Percentiles rank a stretch among this genome's conserved stretches.
These are phyloP conservation scores for Pycnomerus fuliginosus DNA, from an alignment of 2,888 invertebrate species.

Conservation along the genomic window DNA sequence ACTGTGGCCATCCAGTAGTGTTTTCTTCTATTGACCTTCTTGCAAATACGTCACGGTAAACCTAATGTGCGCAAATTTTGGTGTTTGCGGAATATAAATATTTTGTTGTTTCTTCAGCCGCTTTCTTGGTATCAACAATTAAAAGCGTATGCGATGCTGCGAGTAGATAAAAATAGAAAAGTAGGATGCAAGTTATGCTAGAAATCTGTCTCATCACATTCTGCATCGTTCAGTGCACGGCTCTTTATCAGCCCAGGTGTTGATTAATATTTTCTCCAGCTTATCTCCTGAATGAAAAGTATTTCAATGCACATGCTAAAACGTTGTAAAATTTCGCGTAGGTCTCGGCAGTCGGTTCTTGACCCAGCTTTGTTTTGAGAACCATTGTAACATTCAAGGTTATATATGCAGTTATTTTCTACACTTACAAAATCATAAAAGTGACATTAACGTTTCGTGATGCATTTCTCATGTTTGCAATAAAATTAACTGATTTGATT, in stretches of 20 bases:
- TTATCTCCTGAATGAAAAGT: conserved; percentile 30
- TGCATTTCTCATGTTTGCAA: conserved; percentile 25
- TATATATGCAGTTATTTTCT: conserved; percentile 32
- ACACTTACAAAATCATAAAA: conserved; percentile 28
- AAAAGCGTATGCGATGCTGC: too few species aligned
- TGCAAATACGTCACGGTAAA: too few species aligned
- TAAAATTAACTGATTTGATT: conserved; percentile 13
- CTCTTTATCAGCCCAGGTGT: conserved; percentile 32
- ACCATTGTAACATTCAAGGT: conserved; percentile 42
- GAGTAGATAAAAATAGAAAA: too few species aligned
- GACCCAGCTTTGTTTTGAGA: conserved; percentile 46
- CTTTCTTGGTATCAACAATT: too few species aligned
- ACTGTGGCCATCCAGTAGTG: too few species aligned
- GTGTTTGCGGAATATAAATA: too few species aligned
- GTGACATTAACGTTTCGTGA: conserved; percentile 26
- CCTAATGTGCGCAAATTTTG: too few species aligned
- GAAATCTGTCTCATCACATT: conserved; percentile 37
- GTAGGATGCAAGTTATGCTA: conserved; percentile 27
- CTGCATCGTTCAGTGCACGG: conserved; percentile 37
- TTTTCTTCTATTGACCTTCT: too few species aligned
- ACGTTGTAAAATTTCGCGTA: conserved; percentile 32
- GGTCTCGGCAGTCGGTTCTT: conserved; percentile 39
- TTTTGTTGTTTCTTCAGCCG: too few species aligned
- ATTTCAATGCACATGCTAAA: conserved; percentile 8
- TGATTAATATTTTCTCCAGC: conserved; percentile 31